A percentile compares a stretch with the other conserved stretches of the same genome.
Evolutionary conservation across 2,888 invertebrate species (phyloP).

Genomic region (Agrochola lychnidis): DNA sequence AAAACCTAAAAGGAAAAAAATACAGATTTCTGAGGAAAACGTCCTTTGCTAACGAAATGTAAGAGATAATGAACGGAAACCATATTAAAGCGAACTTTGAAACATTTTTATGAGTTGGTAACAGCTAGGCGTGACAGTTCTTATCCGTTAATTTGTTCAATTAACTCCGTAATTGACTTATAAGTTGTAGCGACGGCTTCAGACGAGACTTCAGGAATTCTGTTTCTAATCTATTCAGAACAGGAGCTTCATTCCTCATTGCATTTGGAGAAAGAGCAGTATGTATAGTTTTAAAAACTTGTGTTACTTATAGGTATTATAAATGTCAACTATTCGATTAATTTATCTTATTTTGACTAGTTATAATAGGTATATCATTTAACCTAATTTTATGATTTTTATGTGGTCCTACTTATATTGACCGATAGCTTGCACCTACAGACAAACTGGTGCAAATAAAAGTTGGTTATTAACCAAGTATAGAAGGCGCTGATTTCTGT

Average conservation of each 20-base stretch:
- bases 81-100: background rate
- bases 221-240: constrained; percentile 21
- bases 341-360: background rate
- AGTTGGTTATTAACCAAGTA: too few relatives aligned
- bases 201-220: constrained; percentile 1
- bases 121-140: constrained; percentile 1
- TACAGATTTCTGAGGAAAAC: background rate
- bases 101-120: background rate
- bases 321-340: background rate
- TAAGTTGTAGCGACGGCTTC: constrained; percentile 21
- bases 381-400: background rate
- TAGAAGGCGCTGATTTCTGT: too few relatives aligned
- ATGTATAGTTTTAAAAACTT: background rate
- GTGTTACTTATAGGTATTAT: background rate
- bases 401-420: background rate
- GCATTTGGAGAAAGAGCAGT: background rate
- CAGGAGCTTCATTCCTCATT: background rate
- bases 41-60: background rate
- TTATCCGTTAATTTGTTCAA: constrained; percentile 29
- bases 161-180: constrained; percentile 43
- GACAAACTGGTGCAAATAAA: background rate
- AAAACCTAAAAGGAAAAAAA: too few relatives aligned
- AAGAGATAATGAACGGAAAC: background rate
- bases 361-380: background rate
- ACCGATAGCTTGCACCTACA: too few relatives aligned